These are phyloP conservation scores for Karalla daura DNA, from an alignment of 2,797 vertebrate genomes.

Conservation along the genomic window DNA sequence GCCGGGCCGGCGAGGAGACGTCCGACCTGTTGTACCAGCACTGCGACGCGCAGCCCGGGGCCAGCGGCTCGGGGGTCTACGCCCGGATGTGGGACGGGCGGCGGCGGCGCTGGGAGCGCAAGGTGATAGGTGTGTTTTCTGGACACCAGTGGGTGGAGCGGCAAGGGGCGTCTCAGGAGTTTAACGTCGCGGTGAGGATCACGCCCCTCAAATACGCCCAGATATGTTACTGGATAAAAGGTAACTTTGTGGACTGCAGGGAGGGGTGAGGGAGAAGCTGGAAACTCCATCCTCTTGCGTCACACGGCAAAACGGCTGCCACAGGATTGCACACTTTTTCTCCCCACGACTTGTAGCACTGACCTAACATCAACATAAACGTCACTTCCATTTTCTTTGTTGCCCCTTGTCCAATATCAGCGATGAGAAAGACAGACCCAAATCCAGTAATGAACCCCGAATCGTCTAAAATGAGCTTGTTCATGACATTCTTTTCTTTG, in stretches of 20 bases:
- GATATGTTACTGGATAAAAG: conserved; percentile 99
- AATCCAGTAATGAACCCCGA: conserved; percentile 4
- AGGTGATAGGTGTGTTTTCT: conserved; percentile 97
- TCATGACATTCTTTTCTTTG: conserved; percentile 9
- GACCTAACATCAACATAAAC: conserved; percentile 22
- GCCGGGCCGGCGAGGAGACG: conserved; percentile 92
- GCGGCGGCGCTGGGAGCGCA: conserved; percentile 92
- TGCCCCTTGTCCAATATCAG: neutral
- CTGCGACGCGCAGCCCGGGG: conserved; percentile 95
- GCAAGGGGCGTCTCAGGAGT: conserved; percentile 92
- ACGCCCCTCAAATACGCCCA: conserved; percentile 98
- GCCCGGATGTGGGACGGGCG: conserved; percentile 95
- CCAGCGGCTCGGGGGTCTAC: conserved; percentile 96
- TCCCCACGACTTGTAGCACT: conserved; percentile 29
- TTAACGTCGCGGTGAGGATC: conserved; percentile 96
- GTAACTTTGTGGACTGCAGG: conserved; percentile 95
- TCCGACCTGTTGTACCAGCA: conserved; percentile 96
- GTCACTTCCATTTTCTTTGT: neutral
- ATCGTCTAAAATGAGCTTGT: neutral
- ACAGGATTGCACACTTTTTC: neutral
- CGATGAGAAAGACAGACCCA: conserved; percentile 7
- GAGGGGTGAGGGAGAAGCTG: conserved; percentile 85
- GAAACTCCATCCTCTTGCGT: conserved; percentile 2
- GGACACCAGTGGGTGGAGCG: conserved; percentile 98
- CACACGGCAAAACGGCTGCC: neutral